A percentile compares a stretch with the other conserved stretches of the same genome.
These are phyloP conservation scores for Taeniopygia guttata DNA, from an alignment of 2,797 vertebrate genomes.

Conservation along the genomic window DNA sequence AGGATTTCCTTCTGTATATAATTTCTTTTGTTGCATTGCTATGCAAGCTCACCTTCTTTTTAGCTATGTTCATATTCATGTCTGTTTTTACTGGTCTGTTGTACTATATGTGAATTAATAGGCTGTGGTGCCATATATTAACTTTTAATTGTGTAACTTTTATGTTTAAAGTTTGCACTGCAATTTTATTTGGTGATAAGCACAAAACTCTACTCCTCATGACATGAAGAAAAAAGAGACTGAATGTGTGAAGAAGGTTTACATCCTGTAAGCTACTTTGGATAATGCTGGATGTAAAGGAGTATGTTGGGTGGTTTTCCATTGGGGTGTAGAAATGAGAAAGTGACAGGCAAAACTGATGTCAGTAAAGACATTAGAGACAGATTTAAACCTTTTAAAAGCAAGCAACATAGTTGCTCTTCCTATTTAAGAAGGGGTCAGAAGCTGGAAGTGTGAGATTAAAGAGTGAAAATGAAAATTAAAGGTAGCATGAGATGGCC, in stretches of 20 bases:
- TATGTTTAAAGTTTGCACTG: conserved; percentile 99
- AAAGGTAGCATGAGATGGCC: conserved; percentile 61
- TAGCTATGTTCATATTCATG: conserved; percentile 87
- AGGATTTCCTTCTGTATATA: conserved; percentile 95
- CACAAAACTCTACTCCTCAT: conserved; percentile 99
- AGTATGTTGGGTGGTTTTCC: conserved; percentile 68
- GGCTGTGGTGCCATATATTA: conserved; percentile 98
- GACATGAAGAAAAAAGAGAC: conserved; percentile 92
- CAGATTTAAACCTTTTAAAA: conserved; percentile 56
- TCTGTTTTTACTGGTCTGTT: conserved; percentile 93
- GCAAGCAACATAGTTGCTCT: conserved; percentile 68
- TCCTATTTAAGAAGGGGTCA: conserved; percentile 68
- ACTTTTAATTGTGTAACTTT: conserved; percentile 94
- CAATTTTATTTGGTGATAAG: conserved; percentile 99
- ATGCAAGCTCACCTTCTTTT: conserved; percentile 94
- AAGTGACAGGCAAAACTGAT: conserved; percentile 68
- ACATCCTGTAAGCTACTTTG: conserved; percentile 91
- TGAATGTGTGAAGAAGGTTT: conserved; percentile 93
- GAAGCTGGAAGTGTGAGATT: conserved; percentile 65
- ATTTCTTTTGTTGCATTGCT: conserved; percentile 98
- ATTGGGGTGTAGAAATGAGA: conserved; percentile 72
- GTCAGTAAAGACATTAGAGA: conserved; percentile 69
- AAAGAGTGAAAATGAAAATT: conserved; percentile 47
- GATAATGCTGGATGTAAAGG: conserved; percentile 69
- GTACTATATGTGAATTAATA: conserved; percentile 99